A percentile compares a stretch with the other conserved stretches of the same genome.
Evolutionary conservation across 2,888 invertebrate genomes (phyloP).

Genomic region (Philaethria dido): DNA sequence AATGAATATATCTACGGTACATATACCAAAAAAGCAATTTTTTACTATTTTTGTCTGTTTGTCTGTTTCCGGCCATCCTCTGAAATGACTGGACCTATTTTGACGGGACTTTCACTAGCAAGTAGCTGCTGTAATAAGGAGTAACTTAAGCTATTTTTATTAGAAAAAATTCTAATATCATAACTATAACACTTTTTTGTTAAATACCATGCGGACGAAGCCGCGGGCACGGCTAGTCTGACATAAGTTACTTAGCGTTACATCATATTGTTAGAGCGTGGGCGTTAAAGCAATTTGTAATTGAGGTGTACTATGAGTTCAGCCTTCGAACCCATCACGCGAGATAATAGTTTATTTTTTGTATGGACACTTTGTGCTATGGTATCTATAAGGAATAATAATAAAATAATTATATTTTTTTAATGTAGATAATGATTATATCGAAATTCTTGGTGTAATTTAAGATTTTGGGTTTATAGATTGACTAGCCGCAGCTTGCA

Average conservation of each 20-base stretch:
- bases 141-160: too few relatives aligned
- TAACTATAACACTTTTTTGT: too few relatives aligned
- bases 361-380: not conserved
- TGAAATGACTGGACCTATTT: too few relatives aligned
- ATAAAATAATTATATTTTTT: constrained; percentile 5
- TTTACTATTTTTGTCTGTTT: too few relatives aligned
- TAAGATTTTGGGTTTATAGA: not conserved
- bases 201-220: too few relatives aligned
- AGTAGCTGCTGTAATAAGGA: too few relatives aligned
- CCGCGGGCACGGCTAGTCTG: not conserved
- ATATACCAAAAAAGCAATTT: too few relatives aligned
- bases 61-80: too few relatives aligned
- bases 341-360: constrained; percentile 8
- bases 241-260: constrained; percentile 3
- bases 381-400: constrained; percentile 2
- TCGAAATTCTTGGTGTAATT: not conserved
- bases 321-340: constrained; percentile 13
- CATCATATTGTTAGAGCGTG: constrained; percentile 18
- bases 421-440: not conserved
- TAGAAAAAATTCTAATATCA: too few relatives aligned
- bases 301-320: constrained; percentile 25
- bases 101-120: too few relatives aligned
- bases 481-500: too few relatives aligned
- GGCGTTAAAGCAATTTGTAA: constrained; percentile 17
- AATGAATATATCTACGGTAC: too few relatives aligned